Evolutionary conservation across 1,140 invertebrate species (phyloP), one percentile per base, ranked within the genome.

Genomic region (Pogonus chalceus): DNA sequence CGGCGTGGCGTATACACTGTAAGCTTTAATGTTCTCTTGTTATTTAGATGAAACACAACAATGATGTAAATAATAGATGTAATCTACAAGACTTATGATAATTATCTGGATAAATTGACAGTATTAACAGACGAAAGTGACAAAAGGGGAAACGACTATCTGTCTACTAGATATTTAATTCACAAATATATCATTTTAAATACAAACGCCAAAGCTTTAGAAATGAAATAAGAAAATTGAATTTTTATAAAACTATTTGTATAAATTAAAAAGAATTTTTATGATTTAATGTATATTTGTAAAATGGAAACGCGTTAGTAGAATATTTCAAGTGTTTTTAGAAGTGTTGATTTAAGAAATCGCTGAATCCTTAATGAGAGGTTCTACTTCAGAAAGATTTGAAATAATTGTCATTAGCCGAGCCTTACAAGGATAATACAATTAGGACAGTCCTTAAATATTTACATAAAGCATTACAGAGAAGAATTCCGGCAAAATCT

Each of bases 361-460:
- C 37, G 18, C 9, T 43, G 37, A 43, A 43, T 12, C 18, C 7
- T 43, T 43, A 43, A 43, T 43, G 37, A 43, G 37, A 7, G 37
- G 37, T 7, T 18, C 18, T n/a, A n/a, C 37, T 43, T 43, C 18
- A 43, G 37, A 43, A 43, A 43, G 37, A 43, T 43, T 43, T 43
- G 18, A 43, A 43, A 43, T 43, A 43, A 43, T 43, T 43, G 37
- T 43, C 37, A 43, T 43, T 43, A 43, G 37, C 3, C 37, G 37
- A 43, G 18, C 9, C 37, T 43, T 43, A 43, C 37, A 9, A 43
- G 37, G 37, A 43, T 43, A 43, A 43, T 43, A 43, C 37, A 43
- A 43, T 43, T 43, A 43, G 37, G 37, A 43, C 4, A 43, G 37
- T 43, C 37, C 37, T 43, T 43, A 43, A 43, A 43, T 43, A 43